Percentiles rank a stretch among this genome's conserved stretches.
Evolutionary conservation across 2,797 vertebrate genomes (phyloP).

Genomic region (Phoxinus dragarum): DNA sequence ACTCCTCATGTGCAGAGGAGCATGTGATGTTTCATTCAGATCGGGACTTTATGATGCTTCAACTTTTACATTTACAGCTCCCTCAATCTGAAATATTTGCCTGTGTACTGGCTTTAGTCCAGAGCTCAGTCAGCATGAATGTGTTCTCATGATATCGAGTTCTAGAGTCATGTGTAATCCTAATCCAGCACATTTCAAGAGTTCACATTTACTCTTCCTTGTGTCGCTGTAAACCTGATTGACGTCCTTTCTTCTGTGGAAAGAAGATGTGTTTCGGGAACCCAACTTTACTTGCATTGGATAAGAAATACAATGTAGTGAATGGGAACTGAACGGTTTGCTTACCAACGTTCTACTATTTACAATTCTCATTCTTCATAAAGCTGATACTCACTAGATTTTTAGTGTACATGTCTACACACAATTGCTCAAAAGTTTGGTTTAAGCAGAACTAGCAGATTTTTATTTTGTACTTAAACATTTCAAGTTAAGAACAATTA

Average conservation of each 20-base stretch:
- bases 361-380: no score
- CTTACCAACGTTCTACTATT: not conserved
- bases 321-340: no score
- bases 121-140: not conserved
- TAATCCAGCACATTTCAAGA: not conserved
- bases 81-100: not conserved
- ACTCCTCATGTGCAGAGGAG: not conserved
- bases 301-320: no score
- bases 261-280: no score
- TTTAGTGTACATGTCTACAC: not conserved
- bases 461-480: no score
- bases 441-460: no score
- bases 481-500: no score
- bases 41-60: not conserved
- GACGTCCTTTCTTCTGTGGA: no score
- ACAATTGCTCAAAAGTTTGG: not conserved
- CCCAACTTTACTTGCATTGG: no score
- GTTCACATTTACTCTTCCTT: not conserved
- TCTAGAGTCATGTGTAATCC: not conserved
- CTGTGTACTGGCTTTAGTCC: not conserved
- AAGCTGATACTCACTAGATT: not conserved
- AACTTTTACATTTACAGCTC: not conserved
- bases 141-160: not conserved
- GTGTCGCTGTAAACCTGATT: not conserved
- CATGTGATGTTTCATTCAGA: not conserved